Percentiles rank a stretch among this genome's conserved stretches.
Conservation (phyloP, 2,888 invertebrate species). For the Acleris literana region DNA sequence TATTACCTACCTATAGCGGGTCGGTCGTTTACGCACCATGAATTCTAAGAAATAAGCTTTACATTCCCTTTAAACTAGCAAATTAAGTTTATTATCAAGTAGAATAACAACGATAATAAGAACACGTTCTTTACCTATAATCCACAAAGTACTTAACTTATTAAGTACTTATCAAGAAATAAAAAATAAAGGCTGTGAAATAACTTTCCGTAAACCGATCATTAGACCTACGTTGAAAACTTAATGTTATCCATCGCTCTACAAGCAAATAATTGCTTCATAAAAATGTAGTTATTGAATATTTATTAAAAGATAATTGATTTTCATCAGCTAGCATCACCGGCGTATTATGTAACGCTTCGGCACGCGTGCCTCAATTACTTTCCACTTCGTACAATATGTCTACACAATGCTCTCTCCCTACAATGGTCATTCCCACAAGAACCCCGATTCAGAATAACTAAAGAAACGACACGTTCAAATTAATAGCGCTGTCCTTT, state of each 20-base stretch:
- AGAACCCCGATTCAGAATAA: slow-evolving; percentile 10
- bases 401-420: slow-evolving; percentile 24
- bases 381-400: slow-evolving; percentile 58
- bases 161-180: too few relatives aligned
- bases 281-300: slow-evolving; percentile 53
- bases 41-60: too few relatives aligned
- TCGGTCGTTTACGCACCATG: not conserved
- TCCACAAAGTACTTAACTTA: too few relatives aligned
- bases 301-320: slow-evolving; percentile 57
- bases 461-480: slow-evolving; percentile 17
- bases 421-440: slow-evolving; percentile 32
- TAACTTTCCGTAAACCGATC: not conserved
- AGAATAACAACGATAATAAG: too few relatives aligned
- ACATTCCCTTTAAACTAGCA: too few relatives aligned
- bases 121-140: too few relatives aligned
- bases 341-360: slow-evolving; percentile 48
- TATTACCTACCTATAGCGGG: slow-evolving; percentile 12
- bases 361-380: slow-evolving; percentile 63
- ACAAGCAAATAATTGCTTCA: slow-evolving; percentile 44
- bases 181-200: not conserved
- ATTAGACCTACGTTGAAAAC: slow-evolving; percentile 12
- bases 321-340: slow-evolving; percentile 52
- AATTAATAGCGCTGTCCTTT: slow-evolving; percentile 26
- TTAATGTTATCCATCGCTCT: slow-evolving; percentile 5
- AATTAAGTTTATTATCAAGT: too few relatives aligned